These are phyloP conservation scores for Piprites chloris DNA, from an alignment of 2,113 vertebrate genomes.

Conservation along the genomic window DNA sequence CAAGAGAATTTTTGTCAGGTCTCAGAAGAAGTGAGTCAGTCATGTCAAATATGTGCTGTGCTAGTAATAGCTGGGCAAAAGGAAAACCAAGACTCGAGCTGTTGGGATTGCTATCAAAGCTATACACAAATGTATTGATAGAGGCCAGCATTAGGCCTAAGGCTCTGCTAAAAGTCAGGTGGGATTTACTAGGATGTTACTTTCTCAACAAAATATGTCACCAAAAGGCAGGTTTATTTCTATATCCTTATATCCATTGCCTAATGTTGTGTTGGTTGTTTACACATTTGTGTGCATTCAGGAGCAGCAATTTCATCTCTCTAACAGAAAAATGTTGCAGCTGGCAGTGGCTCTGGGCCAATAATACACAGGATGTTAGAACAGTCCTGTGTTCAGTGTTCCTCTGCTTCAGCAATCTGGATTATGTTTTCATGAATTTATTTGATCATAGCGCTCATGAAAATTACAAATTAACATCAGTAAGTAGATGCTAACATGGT, in stretches of 20 bases:
- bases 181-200: neutral
- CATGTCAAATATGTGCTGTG: neutral
- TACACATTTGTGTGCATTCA: neutral
- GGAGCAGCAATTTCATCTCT: slow-evolving; percentile 18
- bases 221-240: neutral
- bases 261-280: neutral
- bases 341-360: slow-evolving; percentile 56
- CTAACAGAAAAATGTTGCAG: slow-evolving; percentile 29
- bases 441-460: neutral
- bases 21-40: neutral
- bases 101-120: neutral
- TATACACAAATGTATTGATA: neutral
- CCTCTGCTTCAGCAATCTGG: slow-evolving; percentile 45
- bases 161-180: neutral
- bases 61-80: neutral
- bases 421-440: slow-evolving; percentile 50
- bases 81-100: neutral
- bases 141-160: neutral
- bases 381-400: slow-evolving; percentile 25
- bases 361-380: slow-evolving; percentile 44
- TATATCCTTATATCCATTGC: neutral
- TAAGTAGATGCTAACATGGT: neutral
- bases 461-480: slow-evolving; percentile 15
- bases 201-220: neutral
- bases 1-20: neutral